A percentile compares a stretch with the other conserved stretches of the same genome.
These are phyloP conservation scores for Rhipidura dahli DNA, from an alignment of 2,113 vertebrate species.

Conservation along the genomic window DNA sequence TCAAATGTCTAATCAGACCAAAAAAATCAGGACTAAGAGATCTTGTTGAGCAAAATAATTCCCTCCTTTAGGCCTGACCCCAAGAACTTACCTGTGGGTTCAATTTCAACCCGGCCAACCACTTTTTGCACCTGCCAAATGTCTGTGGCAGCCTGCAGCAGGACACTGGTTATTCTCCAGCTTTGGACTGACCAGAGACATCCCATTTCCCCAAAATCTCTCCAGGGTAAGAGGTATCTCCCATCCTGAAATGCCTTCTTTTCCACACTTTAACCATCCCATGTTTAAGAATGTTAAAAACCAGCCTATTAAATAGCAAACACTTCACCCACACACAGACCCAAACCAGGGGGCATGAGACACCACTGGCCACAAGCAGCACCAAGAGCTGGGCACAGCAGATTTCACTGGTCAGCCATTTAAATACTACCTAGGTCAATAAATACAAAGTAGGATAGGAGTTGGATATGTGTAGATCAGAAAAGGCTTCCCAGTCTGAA, in stretches of 20 bases:
- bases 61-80: not conserved
- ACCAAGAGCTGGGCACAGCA: not conserved
- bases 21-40: not conserved
- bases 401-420: not conserved
- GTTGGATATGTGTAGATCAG: fast-evolving
- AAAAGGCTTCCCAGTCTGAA: not conserved
- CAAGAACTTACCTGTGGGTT: not conserved
- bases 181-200: not conserved
- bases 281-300: not conserved
- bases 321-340: not conserved
- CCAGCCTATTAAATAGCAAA: not conserved
- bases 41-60: not conserved
- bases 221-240: not conserved
- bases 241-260: not conserved
- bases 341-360: fast-evolving
- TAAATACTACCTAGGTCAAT: not conserved
- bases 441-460: not conserved
- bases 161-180: not conserved
- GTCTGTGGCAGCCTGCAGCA: not conserved
- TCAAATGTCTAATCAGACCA: not conserved
- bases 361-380: not conserved
- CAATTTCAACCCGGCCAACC: not conserved
- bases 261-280: not conserved
- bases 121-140: not conserved
- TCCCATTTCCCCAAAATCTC: not conserved